Conservation (phyloP, 2,797 vertebrate species). For the Tinamus major region DNA sequence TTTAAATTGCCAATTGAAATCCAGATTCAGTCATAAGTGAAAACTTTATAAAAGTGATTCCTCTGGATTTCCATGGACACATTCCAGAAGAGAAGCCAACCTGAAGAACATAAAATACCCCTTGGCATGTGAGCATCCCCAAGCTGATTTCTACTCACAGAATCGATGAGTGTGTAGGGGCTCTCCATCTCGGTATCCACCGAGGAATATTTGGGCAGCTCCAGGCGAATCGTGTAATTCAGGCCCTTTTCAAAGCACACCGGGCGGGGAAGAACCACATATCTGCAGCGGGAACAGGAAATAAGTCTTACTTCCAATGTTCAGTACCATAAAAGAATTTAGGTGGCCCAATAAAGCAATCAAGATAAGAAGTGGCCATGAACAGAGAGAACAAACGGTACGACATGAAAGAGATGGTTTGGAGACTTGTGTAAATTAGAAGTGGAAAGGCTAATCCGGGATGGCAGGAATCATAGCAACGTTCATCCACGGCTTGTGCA, state of each 20-base stretch:
- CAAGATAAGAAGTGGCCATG: constrained; percentile 9
- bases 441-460: neutral
- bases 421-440: neutral
- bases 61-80: neutral
- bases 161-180: constrained; percentile 95
- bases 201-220: constrained; percentile 89
- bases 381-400: neutral
- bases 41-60: fast-evolving
- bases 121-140: neutral
- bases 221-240: constrained; percentile 93
- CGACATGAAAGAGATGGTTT: neutral
- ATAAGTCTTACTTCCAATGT: neutral
- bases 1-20: neutral
- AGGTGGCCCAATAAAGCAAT: constrained; percentile 30
- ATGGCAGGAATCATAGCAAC: neutral
- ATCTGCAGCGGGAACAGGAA: constrained; percentile 77
- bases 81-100: neutral
- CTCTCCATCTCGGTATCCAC: constrained; percentile 86
- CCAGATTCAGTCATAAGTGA: neutral
- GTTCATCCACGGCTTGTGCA: constrained; percentile 13
- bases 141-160: constrained; percentile 83
- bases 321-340: neutral
- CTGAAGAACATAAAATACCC: neutral
- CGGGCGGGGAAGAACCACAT: constrained; percentile 86
- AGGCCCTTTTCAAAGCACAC: constrained; percentile 93